Percentiles rank a stretch among this genome's conserved stretches.
phyloP scores from a whole-genome alignment of 2,888 invertebrate genomes.

The Drosophila kanekoi region DNA sequence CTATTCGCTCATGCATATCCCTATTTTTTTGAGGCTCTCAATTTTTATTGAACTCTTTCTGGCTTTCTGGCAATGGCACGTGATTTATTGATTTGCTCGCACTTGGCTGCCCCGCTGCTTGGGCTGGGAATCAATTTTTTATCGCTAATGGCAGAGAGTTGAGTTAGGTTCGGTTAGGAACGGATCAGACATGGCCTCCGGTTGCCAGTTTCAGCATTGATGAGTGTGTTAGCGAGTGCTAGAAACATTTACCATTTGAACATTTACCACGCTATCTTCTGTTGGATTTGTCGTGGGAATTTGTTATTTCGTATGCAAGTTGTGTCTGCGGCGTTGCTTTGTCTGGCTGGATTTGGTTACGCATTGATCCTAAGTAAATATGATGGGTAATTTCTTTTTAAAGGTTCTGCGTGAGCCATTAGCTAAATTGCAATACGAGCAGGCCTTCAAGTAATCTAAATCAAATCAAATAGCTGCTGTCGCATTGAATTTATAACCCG shows the following conservation, averaged over 20 bases:
- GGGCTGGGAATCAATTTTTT: conserved; percentile 62
- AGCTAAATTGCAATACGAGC: conserved; percentile 71
- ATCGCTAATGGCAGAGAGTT: conserved; percentile 70
- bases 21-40: conserved; percentile 27
- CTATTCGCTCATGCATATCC: not conserved
- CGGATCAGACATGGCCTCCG: conserved; percentile 36
- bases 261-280: conserved; percentile 38
- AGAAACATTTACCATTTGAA: conserved; percentile 57
- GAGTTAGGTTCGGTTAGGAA: conserved; percentile 62
- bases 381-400: conserved; percentile 78
- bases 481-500: conserved; percentile 34
- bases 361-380: conserved; percentile 69
- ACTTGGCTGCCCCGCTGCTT: conserved; percentile 32
- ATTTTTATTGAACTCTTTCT: conserved; percentile 54
- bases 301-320: conserved; percentile 75
- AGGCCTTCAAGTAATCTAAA: conserved; percentile 45
- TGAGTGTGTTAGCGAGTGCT: conserved; percentile 69
- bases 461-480: conserved; percentile 69
- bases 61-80: conserved; percentile 59
- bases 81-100: conserved; percentile 74
- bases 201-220: conserved; percentile 49
- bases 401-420: conserved; percentile 75
- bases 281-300: conserved; percentile 78
- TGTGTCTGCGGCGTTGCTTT: conserved; percentile 53
- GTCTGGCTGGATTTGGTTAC: conserved; percentile 32